phyloP scores from a whole-genome alignment of 2,113 vertebrate genomes.

The Epinephelus moara region DNA sequence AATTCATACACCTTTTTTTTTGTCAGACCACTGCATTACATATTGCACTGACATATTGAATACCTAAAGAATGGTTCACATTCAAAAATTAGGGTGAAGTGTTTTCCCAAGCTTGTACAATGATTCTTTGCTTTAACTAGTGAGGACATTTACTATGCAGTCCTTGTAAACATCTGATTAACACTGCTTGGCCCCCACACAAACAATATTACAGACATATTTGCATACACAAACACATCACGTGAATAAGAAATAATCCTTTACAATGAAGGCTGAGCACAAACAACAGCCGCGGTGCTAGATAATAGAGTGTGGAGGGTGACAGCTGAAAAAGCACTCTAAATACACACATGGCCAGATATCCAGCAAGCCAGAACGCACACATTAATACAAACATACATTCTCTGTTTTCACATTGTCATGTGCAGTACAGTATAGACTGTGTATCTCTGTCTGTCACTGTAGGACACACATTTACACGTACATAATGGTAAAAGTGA shows the following conservation, averaged over 20 bases:
- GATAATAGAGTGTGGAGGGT: slow-evolving; percentile 42
- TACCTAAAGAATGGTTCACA: slow-evolving; percentile 1
- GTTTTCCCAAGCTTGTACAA: slow-evolving; percentile 33
- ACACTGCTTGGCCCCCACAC: slow-evolving; percentile 46
- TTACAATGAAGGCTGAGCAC: slow-evolving; percentile 24
- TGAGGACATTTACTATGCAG: slow-evolving; percentile 48
- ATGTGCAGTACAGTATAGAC: slow-evolving; percentile 18
- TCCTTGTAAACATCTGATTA: slow-evolving; percentile 71
- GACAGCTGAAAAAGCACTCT: slow-evolving; percentile 39
- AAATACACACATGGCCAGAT: slow-evolving; percentile 30
- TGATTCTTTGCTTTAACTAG: slow-evolving; percentile 38
- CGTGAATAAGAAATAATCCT: slow-evolving; percentile 51
- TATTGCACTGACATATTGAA: slow-evolving; percentile 6
- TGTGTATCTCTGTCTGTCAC: slow-evolving; percentile 9
- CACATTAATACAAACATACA: slow-evolving; percentile 29
- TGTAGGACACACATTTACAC: slow-evolving; percentile 24
- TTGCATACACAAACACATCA: slow-evolving; percentile 47
- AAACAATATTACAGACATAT: slow-evolving; percentile 46
- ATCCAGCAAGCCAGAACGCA: slow-evolving; percentile 14
- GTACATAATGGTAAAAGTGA: slow-evolving; percentile 46
- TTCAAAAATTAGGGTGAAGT: slow-evolving; percentile 19
- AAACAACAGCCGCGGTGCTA: slow-evolving; percentile 14
- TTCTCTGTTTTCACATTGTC: slow-evolving; percentile 27
- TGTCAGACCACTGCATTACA: background rate
- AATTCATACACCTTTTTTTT: background rate